Conservation (phyloP, 2,797 vertebrate species). For the Paedocypris micromegethes region DNA sequence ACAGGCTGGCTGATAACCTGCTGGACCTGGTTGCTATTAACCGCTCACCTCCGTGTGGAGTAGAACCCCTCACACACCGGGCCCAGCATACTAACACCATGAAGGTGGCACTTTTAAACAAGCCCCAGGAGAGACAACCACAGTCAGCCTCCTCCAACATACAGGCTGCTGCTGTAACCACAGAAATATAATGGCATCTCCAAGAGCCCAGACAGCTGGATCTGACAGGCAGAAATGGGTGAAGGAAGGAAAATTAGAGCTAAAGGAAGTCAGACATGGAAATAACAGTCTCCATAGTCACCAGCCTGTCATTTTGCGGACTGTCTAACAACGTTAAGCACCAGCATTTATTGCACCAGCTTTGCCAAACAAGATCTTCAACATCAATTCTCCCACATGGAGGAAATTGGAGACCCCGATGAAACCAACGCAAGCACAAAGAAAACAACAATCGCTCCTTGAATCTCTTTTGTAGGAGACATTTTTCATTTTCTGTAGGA, state of each 20-base stretch:
- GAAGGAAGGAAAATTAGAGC: slow-evolving; percentile 15
- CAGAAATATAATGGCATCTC: slow-evolving; percentile 53
- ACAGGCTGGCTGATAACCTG: slow-evolving; percentile 31
- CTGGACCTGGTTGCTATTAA: slow-evolving; percentile 20
- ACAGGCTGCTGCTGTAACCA: slow-evolving; percentile 43
- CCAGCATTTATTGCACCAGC: neutral
- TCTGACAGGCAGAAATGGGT: slow-evolving; percentile 13
- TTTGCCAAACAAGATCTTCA: neutral
- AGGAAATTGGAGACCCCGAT: no score
- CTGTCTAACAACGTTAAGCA: neutral
- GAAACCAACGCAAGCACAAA: no score
- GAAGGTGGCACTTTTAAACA: slow-evolving; percentile 17
- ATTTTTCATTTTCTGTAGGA: no score
- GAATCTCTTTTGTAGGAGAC: no score
- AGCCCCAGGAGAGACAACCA: slow-evolving; percentile 40
- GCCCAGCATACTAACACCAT: slow-evolving; percentile 26
- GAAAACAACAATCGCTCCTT: no score
- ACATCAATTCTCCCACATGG: no score
- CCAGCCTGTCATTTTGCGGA: neutral
- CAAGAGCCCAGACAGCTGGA: slow-evolving; percentile 12
- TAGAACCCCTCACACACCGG: neutral
- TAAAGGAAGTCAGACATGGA: slow-evolving; percentile 51
- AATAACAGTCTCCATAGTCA: slow-evolving; percentile 25
- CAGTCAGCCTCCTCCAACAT: slow-evolving; percentile 53
- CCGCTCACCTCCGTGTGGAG: slow-evolving; percentile 3